These are phyloP conservation scores for Ashinkailepas kermadecensis DNA, from an alignment of 2,888 invertebrate genomes.

Conservation along the genomic window DNA sequence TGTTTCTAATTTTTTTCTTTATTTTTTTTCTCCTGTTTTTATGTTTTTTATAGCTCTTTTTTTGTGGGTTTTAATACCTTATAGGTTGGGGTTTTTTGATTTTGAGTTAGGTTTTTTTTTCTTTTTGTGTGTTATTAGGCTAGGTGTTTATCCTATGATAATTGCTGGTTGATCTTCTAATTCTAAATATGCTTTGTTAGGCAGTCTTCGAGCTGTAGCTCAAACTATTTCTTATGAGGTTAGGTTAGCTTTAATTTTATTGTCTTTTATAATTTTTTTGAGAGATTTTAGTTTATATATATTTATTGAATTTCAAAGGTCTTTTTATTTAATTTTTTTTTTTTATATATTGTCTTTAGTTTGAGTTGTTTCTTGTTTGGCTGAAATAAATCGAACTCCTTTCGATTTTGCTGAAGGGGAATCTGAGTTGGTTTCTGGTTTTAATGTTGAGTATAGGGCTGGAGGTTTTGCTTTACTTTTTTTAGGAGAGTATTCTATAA, in stretches of 20 bases:
- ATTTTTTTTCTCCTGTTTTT: constrained; percentile 49
- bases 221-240: constrained; percentile 72
- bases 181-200: constrained; percentile 63
- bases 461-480: constrained; percentile 64
- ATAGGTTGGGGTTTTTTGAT: constrained; percentile 42
- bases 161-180: constrained; percentile 60
- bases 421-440: constrained; percentile 68
- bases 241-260: constrained; percentile 57
- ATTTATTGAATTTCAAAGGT: constrained; percentile 45
- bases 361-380: constrained; percentile 55
- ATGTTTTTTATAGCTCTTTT: constrained; percentile 54
- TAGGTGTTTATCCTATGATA: constrained; percentile 58
- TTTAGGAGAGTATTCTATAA: constrained; percentile 60
- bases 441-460: constrained; percentile 68
- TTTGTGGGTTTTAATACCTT: constrained; percentile 54
- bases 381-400: constrained; percentile 64
- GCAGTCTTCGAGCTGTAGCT: constrained; percentile 58
- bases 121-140: constrained; percentile 57
- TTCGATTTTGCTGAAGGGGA: constrained; percentile 63
- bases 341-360: constrained; percentile 51
- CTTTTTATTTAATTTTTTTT: constrained; percentile 47
- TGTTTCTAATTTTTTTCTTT: constrained; percentile 53
- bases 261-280: constrained; percentile 48
- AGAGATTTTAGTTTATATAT: constrained; percentile 12
- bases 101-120: constrained; percentile 54